Evolutionary conservation across 2,113 vertebrate genomes (phyloP).

Genomic region (Camarhynchus parvulus): DNA sequence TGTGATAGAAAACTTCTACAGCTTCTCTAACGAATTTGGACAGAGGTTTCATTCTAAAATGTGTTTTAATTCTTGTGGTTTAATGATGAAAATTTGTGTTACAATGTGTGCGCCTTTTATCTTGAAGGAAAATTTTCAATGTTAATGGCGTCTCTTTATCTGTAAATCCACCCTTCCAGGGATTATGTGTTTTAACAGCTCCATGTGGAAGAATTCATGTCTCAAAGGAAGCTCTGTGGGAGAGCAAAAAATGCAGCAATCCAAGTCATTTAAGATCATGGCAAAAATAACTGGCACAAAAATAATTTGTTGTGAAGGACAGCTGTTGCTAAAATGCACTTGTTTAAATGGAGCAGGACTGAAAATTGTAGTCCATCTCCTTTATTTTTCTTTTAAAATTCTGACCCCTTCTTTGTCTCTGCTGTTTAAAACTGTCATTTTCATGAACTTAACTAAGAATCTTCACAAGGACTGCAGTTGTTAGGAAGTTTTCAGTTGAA

Average conservation of each 20-base stretch:
- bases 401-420: background rate
- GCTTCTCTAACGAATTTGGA: background rate
- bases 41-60: background rate
- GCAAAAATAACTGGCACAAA: background rate
- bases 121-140: background rate
- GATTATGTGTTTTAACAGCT: background rate
- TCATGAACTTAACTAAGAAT: background rate
- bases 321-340: background rate
- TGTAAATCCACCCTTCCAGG: background rate
- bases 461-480: background rate
- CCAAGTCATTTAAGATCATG: background rate
- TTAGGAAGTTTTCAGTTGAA: background rate
- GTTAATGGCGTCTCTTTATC: conserved; percentile 2
- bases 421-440: background rate
- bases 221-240: background rate
- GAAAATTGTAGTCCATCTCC: background rate
- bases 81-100: background rate
- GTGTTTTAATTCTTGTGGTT: background rate
- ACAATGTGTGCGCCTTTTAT: background rate
- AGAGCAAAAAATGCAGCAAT: background rate
- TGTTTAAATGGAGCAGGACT: background rate
- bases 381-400: background rate
- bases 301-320: background rate
- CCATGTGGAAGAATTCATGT: background rate
- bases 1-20: background rate